Evolutionary conservation across 92 coral and sea anemone genomes (phyloP).

Genomic region (Paramuricea clavata): DNA sequence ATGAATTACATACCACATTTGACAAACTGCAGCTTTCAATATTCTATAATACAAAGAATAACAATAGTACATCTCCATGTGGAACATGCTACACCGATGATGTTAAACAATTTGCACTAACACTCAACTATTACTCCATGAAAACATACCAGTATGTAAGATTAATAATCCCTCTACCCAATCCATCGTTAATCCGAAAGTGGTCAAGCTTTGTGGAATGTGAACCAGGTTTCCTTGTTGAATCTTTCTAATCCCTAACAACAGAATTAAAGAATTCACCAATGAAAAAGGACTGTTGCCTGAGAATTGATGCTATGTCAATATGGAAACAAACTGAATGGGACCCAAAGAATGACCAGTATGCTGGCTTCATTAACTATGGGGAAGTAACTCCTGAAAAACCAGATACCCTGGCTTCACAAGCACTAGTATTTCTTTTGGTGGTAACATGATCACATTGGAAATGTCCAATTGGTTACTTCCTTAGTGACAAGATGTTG

Average conservation of each 20-base stretch:
- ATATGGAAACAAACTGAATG: too few relatives aligned
- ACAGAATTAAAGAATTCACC: conserved; percentile 57
- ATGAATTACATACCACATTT: too few relatives aligned
- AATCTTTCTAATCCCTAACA: conserved; percentile 64
- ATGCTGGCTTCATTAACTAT: too few relatives aligned
- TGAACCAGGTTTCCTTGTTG: conserved; percentile 57
- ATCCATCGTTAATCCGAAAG: conserved; percentile 52
- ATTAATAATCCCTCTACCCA: conserved; percentile 14
- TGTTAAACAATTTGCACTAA: background rate
- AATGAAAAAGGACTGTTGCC: background rate
- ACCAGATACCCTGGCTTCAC: background rate
- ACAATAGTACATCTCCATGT: too few relatives aligned
- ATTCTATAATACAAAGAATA: too few relatives aligned
- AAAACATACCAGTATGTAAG: too few relatives aligned
- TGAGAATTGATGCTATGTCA: too few relatives aligned
- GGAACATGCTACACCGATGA: too few relatives aligned
- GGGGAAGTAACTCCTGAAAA: background rate
- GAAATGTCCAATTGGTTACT: background rate
- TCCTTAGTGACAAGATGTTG: too few relatives aligned
- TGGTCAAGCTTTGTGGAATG: conserved; percentile 63
- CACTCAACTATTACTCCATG: background rate
- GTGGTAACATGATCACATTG: background rate
- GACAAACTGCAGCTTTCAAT: too few relatives aligned
- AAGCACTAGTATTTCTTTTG: background rate
- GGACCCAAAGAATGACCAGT: too few relatives aligned